Percentiles rank a stretch among this genome's conserved stretches.
phyloP scores from a whole-genome alignment of 2,797 vertebrate genomes.

The Nothura maculosa region DNA sequence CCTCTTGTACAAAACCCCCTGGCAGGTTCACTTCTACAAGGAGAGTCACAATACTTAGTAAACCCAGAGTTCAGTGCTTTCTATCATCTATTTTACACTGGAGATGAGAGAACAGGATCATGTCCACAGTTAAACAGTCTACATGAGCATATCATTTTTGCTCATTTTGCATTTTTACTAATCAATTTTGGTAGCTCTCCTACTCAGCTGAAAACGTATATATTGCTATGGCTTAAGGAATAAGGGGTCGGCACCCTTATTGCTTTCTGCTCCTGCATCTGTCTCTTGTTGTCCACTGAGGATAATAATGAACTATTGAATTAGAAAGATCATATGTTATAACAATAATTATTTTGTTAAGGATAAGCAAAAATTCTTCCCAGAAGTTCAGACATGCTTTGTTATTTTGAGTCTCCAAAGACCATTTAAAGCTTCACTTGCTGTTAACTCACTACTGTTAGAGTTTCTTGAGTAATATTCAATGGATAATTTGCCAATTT shows the following conservation, averaged over 20 bases:
- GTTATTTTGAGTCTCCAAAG: background rate
- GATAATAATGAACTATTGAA: background rate
- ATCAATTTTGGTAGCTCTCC: background rate
- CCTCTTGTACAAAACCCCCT: background rate
- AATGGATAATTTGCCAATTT: slow-evolving; percentile 32
- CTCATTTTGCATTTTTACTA: background rate
- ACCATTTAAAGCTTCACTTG: background rate
- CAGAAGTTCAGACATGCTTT: background rate
- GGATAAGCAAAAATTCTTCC: background rate
- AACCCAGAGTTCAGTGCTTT: background rate
- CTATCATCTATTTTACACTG: background rate
- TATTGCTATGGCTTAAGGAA: background rate
- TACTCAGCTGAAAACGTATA: background rate
- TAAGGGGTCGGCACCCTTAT: background rate
- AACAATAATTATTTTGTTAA: background rate
- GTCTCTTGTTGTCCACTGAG: background rate
- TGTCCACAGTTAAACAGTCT: background rate
- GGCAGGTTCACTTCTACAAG: background rate
- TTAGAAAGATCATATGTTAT: background rate
- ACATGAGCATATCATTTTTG: background rate
- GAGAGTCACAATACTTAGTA: background rate
- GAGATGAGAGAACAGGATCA: fast-evolving
- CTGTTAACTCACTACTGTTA: background rate
- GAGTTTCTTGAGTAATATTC: slow-evolving; percentile 19
- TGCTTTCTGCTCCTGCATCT: background rate